phyloP scores from a whole-genome alignment of 2,113 vertebrate species.

The Raphicerus campestris region DNA sequence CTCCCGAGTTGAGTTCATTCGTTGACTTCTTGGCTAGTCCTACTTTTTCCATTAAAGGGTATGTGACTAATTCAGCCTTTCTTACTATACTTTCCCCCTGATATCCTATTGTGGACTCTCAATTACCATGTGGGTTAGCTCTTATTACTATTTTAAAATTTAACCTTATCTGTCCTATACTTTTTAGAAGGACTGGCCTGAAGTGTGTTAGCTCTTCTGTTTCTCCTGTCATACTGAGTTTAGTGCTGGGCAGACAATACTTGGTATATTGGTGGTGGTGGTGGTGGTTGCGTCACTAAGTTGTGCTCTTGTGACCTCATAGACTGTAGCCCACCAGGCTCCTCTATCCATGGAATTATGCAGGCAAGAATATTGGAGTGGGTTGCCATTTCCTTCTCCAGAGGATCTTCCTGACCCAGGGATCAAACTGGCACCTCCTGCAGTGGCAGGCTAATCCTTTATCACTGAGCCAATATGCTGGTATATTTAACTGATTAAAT shows the following conservation, averaged over 20 bases:
- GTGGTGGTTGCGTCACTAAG: neutral
- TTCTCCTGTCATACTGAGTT: neutral
- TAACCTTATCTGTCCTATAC: neutral
- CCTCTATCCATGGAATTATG: neutral
- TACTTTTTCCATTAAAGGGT: neutral
- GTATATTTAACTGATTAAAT: neutral
- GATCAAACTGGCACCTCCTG: neutral
- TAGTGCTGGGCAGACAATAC: neutral
- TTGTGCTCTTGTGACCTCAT: neutral
- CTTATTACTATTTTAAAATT: neutral
- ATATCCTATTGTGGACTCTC: neutral
- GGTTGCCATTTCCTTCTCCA: neutral
- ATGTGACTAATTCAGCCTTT: neutral
- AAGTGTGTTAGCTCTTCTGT: neutral
- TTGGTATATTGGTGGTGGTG: neutral
- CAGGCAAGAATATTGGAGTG: neutral
- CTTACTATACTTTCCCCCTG: neutral
- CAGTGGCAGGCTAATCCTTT: neutral
- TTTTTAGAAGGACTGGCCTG: neutral
- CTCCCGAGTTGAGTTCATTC: neutral
- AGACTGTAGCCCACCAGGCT: neutral
- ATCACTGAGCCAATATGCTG: neutral
- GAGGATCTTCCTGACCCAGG: neutral
- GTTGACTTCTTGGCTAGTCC: neutral
- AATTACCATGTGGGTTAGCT: neutral